Evolutionary conservation across 2,797 vertebrate genomes (phyloP).

Genomic region (Scolopax rusticola): DNA sequence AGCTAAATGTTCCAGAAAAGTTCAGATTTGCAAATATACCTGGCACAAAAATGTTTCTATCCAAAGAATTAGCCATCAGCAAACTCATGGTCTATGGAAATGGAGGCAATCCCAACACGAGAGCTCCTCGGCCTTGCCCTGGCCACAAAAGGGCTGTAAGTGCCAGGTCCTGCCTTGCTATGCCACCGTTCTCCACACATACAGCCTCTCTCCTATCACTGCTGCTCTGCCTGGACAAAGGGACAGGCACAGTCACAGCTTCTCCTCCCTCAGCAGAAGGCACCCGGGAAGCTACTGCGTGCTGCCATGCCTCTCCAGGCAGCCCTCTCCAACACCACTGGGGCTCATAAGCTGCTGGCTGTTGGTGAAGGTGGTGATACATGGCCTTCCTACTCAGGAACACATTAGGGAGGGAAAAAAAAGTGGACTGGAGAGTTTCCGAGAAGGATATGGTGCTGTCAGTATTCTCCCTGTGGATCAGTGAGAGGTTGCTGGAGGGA

Average conservation of each 20-base stretch:
- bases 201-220: background rate
- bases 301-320: background rate
- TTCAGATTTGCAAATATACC: slow-evolving; percentile 1
- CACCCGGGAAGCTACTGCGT: fast-evolving
- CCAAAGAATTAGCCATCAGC: background rate
- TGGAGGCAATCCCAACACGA: background rate
- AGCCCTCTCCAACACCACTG: background rate
- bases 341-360: background rate
- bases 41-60: background rate
- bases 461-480: fast-evolving
- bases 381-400: background rate
- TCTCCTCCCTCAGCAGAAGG: background rate
- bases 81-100: background rate
- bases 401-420: fast-evolving
- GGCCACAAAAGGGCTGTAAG: background rate
- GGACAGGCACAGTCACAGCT: background rate
- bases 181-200: fast-evolving
- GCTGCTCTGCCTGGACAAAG: background rate
- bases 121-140: background rate
- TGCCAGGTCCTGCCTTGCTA: background rate
- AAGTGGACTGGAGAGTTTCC: background rate
- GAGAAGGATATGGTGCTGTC: background rate
- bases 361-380: background rate
- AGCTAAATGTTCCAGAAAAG: background rate
- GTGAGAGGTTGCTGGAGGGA: background rate